Percentiles rank a stretch among this genome's conserved stretches.
These are phyloP conservation scores for Desmodus rotundus DNA, from an alignment of 2,113 vertebrate species.

Conservation along the genomic window DNA sequence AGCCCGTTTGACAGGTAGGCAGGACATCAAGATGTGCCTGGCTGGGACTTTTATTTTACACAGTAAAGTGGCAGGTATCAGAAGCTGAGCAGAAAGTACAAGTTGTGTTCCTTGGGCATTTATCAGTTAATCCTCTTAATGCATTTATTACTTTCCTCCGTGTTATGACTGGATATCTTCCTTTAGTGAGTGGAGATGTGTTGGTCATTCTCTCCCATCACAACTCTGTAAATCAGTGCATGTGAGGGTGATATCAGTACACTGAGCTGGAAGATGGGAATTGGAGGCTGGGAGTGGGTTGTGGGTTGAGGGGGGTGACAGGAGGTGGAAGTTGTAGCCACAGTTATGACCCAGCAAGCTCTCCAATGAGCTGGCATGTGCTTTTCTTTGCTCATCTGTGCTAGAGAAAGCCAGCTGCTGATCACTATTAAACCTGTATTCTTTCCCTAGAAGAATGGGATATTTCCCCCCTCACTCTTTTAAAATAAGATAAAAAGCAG, in stretches of 20 bases:
- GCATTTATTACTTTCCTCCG: constrained; percentile 40
- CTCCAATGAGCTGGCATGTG: neutral
- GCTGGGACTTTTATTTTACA: neutral
- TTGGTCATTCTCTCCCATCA: neutral
- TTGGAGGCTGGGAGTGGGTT: neutral
- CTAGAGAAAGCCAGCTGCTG: constrained; percentile 34
- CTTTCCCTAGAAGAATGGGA: constrained; percentile 56
- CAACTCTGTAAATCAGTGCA: neutral
- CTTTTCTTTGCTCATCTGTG: neutral
- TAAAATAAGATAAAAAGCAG: constrained; percentile 72
- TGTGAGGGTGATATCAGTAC: neutral
- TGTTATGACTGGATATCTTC: constrained; percentile 33
- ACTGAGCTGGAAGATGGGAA: neutral
- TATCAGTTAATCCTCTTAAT: constrained; percentile 64
- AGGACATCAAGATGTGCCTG: neutral
- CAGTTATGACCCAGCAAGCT: neutral
- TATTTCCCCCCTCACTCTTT: constrained; percentile 67
- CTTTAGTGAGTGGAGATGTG: neutral
- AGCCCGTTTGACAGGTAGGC: neutral
- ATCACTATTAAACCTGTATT: constrained; percentile 47
- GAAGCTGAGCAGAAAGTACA: neutral
- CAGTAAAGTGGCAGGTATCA: neutral
- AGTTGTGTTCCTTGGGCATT: neutral
- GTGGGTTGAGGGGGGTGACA: neutral
- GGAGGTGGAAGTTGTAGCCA: neutral